Evolutionary conservation across 2,888 invertebrate genomes (phyloP), one percentile per base, ranked within the genome.

Genomic region (Thysanoteuthis rhombus): DNA sequence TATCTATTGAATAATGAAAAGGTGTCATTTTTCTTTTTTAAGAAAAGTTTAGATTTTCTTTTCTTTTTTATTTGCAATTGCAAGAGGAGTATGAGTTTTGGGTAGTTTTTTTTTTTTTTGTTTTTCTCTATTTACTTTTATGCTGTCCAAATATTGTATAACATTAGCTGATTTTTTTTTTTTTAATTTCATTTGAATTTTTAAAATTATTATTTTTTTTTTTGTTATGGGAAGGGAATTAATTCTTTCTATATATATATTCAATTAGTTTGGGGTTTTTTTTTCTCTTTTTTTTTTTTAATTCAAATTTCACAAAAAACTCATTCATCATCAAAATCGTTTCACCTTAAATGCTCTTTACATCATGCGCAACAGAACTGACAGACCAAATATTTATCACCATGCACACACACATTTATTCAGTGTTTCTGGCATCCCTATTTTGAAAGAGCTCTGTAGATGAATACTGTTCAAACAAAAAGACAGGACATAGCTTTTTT

Each of bases 401-500:
- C 75, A 36, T 75, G 4, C 75, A 75, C 12, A n/a, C 75, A 75
- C 75, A n/a, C 75, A n/a, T n/a, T 75, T 75, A 75, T 12, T 36
- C 36, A 75, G n/a, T 75, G n/a, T 75, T n/a, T 75, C 75, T 75
- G 75, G n/a, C 75, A 75, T 75, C n/a, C 75, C n/a, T 75, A 75
- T 75, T 75, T 75, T 75, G 75, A 75, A 75, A 75, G 75, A 75
- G n/a, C 75, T 75, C 75, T 75, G 75, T 75, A 75, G 75, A 75
- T 75, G n/a, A 75, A 75, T 75, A 75, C n/a, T 75, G 75, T 75
- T 36, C 75, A 75, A 75, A 75, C 75, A n/a, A 75, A 16, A 75
- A 75, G n/a, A 58, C 32, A 36, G 52, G n/a, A 36, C 75, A 75
- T 75, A 10, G n/a, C 75, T 75, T 75, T 75, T 75, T 75, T n/a